Base-by-base conservation (phyloP, 2,888 invertebrate genomes). In the Eupithecia abbreviata region DNA sequence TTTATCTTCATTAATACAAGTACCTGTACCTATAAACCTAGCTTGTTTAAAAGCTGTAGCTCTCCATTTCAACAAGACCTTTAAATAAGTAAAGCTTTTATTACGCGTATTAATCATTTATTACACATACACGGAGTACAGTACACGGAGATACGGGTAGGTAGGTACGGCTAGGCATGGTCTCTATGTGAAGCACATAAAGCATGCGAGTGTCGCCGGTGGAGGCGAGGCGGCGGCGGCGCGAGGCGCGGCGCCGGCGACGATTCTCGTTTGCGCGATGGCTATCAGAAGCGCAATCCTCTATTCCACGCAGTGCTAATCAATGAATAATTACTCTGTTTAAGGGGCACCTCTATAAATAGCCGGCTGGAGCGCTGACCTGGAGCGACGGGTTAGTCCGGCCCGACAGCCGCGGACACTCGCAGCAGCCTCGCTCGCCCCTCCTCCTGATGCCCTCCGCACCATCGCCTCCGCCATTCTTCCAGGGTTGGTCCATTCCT, bases 311-410 rank as follows among this genome's bases (percentile, higher is more conserved):
- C 93, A 92, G 93, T 93, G 93, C 94, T 95, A 95, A 95, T 95
- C 94, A 95, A 94, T 95, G 94, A 95, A 95, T 95, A 95, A 95
- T 95, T 95, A 95, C 94, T 95, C 94, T 95, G 94, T 94, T 95
- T 94, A 94, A 95, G 95, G 94, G 93, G 93, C 92, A 94, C 92
- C 91, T 95, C 94, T 95, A 95, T 94, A 94, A 94, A 95, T 95
- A 95, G 94, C 92, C 89, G 90, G 93, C 92, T 94, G 94, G 95
- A 94, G 93, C 95, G 95, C 93, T 95, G 95, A 94, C 94, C 94
- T 93, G 94, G 93, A 93, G 93, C 94, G 94, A 94, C 95, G 93
- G 92, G 94, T 93, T 93, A 92, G 93, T 93, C 93, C 93, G 93
- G 93, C 93, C 93, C 91, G 93, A 92, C 93, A 92, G 91, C 91